These are phyloP conservation scores for Triops longicaudatus DNA, from an alignment of 1,140 invertebrate genomes.

Conservation along the genomic window DNA sequence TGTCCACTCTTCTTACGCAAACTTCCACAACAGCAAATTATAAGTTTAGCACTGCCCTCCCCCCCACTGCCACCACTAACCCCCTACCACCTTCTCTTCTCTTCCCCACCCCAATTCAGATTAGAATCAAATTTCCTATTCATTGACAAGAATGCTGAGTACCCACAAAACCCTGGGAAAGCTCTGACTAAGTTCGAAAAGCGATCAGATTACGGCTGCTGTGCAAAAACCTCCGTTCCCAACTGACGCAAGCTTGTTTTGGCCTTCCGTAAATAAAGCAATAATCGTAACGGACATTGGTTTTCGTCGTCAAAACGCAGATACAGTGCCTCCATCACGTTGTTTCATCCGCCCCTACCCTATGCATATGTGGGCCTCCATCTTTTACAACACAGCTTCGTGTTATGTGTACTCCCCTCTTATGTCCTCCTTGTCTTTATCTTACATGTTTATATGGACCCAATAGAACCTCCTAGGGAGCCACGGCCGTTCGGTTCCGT, in stretches of 20 bases:
- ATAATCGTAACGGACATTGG: no score
- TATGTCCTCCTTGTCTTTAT: not conserved
- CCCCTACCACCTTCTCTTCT: not conserved
- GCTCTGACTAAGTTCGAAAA: not conserved
- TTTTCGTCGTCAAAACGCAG: no score
- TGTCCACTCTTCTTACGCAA: no score
- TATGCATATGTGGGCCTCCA: no score
- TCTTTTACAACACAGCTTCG: not conserved
- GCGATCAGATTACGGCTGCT: not conserved
- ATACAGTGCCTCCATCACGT: no score
- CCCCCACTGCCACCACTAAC: not conserved
- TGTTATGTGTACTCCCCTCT: not conserved
- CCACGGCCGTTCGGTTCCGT: not conserved
- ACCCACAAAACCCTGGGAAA: constrained; percentile 7
- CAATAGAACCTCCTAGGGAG: not conserved
- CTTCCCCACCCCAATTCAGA: not conserved
- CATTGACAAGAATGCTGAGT: not conserved
- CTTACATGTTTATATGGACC: not conserved
- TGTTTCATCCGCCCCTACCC: no score
- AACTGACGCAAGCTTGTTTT: no score
- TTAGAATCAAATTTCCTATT: constrained; percentile 16
- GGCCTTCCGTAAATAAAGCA: no score
- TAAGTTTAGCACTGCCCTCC: not conserved
- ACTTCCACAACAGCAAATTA: not conserved
- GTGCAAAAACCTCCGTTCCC: not conserved